Evolutionary conservation across 1,140 invertebrate genomes (phyloP), one percentile per base, ranked within the genome.

Genomic region (Diorhabda elongata): DNA sequence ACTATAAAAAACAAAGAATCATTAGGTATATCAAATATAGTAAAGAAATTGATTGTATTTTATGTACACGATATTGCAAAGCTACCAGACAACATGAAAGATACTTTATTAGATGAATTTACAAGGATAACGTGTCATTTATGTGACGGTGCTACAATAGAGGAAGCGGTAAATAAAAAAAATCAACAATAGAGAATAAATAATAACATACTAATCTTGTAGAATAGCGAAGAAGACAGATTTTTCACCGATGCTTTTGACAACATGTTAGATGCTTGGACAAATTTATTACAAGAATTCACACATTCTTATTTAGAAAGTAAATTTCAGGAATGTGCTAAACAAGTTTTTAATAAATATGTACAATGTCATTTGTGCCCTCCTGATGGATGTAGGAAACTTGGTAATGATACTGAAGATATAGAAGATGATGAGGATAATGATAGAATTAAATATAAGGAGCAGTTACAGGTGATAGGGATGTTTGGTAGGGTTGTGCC

Each of bases 231-330:
- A 67, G 90, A 91, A 69, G 89, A 92, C 74, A 85, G 84, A 66
- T 80, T 90, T 67, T 92, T 89, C 80, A 88, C 87, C 80, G 93
- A 95, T 79, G 90, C 92, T 2, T 88, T 94, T 75, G 92, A 93
- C 72, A 88, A 88, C 70, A 89, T 94, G 76, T 82, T 96, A n/a
- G 88, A 91, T 77, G 88, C 89, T 0, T 96, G 94, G 94, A 84
- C 89, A 58, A 84, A 84, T 44, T 82, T 92, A 69, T 79, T 90
- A 5, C 85, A 85, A 69, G 87, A 90, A 44, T 75, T 69, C 26
- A 43, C 57, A 8, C 61, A 57, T 6, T 44, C 66, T 9, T 47
- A 52, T 52, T 52, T 85, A 65, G 82, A 84, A 70, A 84, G 83
- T 71, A 80, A 83, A 3, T 81, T 83, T 64, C 80, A 83, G 66